Conservation (phyloP, 2,797 vertebrate species). For the Hephaestus fuliginosus region DNA sequence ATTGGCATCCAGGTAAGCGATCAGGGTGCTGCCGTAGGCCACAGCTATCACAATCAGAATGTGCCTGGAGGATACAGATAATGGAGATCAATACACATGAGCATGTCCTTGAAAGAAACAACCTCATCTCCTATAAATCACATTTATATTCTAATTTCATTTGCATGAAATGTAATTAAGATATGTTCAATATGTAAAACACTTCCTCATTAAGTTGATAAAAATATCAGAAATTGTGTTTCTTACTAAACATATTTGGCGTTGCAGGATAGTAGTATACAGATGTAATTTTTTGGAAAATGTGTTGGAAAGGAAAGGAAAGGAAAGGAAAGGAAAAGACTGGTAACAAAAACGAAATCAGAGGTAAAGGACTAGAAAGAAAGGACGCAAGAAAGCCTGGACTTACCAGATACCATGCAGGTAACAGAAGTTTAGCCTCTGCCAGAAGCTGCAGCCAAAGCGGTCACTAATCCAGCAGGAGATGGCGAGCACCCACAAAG, state of each 20-base stretch:
- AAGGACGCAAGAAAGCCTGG: no score
- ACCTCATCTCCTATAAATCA: rapidly evolving
- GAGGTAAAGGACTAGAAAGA: neutral
- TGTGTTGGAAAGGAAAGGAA: neutral
- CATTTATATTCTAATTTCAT: no score
- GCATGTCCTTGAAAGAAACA: neutral
- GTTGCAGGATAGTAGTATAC: neutral
- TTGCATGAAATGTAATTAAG: no score
- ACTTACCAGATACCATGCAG: slow-evolving; percentile 95
- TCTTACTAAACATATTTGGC: neutral
- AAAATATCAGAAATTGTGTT: neutral
- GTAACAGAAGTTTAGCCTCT: slow-evolving; percentile 91
- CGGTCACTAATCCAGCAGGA: slow-evolving; percentile 94
- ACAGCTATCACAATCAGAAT: slow-evolving; percentile 93
- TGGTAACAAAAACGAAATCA: no score
- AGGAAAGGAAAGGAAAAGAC: neutral
- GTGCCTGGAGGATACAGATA: slow-evolving; percentile 87
- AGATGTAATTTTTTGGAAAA: neutral
- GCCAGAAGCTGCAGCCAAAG: slow-evolving; percentile 92
- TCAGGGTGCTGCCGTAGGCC: slow-evolving; percentile 87
- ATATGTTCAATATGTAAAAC: neutral
- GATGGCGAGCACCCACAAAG: slow-evolving; percentile 91
- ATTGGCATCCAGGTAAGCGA: slow-evolving; percentile 89
- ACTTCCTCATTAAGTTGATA: neutral
- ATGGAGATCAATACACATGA: slow-evolving; percentile 18